A percentile compares a stretch with the other conserved stretches of the same genome.
Conservation (phyloP, 1,140 invertebrate genomes). For the Lordiphosa stackelbergi region DNA sequence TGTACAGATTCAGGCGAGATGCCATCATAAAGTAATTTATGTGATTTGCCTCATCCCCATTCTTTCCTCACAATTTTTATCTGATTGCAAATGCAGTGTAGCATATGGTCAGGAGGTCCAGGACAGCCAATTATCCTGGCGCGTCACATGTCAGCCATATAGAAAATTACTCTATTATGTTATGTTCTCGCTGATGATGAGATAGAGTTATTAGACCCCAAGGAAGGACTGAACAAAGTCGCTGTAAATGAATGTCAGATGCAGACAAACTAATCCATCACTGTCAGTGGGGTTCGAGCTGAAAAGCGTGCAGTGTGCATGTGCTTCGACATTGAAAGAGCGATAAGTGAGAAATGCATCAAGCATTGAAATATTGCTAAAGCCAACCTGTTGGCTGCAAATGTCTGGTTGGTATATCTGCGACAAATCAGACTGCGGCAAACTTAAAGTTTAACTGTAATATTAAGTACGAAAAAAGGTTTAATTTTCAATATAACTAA, state of each 20-base stretch:
- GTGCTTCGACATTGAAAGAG: too few relatives aligned
- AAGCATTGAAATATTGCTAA: too few relatives aligned
- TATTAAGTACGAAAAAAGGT: too few relatives aligned
- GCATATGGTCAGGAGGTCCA: conserved; percentile 49
- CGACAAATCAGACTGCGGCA: too few relatives aligned
- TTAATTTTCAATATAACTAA: too few relatives aligned
- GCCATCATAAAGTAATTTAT: conserved; percentile 74
- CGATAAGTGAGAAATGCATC: too few relatives aligned
- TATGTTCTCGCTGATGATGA: conserved; percentile 28
- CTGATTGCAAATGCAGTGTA: conserved; percentile 62
- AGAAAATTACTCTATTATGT: conserved; percentile 70
- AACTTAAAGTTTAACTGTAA: too few relatives aligned
- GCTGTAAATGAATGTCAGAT: conserved; percentile 52
- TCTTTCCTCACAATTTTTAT: conserved; percentile 18
- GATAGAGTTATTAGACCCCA: conserved; percentile 65
- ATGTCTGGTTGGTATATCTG: too few relatives aligned
- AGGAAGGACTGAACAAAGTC: conserved; percentile 16
- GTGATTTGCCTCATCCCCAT: conserved; percentile 48
- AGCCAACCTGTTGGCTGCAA: too few relatives aligned
- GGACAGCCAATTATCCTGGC: conserved; percentile 50
- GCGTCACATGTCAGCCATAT: conserved; percentile 41
- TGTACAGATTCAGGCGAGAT: conserved; percentile 51
- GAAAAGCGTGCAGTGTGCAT: too few relatives aligned
- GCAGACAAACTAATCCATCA: conserved; percentile 58
- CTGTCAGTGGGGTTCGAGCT: conserved; percentile 48